Percentiles rank a stretch among this genome's conserved stretches.
Conservation (phyloP, 2,888 invertebrate species). For the Autographa gamma region DNA sequence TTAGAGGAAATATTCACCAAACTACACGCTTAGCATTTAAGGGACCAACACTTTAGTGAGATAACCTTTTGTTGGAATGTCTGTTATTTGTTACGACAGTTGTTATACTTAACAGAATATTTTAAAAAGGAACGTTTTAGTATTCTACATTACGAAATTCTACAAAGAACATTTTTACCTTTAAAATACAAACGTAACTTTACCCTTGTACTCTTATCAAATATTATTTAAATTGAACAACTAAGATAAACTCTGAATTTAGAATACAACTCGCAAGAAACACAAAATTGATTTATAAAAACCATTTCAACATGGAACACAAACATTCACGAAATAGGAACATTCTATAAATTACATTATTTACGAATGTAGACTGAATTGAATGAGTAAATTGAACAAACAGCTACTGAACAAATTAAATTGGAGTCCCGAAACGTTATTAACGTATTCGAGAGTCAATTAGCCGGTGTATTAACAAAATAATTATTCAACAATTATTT, state of each 20-base stretch:
- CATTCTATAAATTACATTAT: conserved; percentile 38
- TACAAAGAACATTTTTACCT: background rate
- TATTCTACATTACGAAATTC: background rate
- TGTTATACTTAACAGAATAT: conserved; percentile 30
- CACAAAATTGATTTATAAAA: background rate
- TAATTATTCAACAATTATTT: conserved; percentile 82
- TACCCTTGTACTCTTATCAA: background rate
- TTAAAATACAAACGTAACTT: background rate
- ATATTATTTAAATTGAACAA: background rate
- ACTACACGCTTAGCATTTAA: conserved; percentile 66
- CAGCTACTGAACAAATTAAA: conserved; percentile 60
- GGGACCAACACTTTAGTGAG: conserved; percentile 60
- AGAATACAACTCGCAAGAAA: background rate
- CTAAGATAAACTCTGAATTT: background rate
- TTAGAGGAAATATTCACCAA: conserved; percentile 68
- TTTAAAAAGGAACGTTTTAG: background rate
- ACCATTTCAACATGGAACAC: conserved; percentile 6
- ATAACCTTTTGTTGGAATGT: conserved; percentile 67
- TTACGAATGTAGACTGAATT: conserved; percentile 32
- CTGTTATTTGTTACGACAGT: conserved; percentile 50
- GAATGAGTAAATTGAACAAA: conserved; percentile 46
- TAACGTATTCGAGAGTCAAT: conserved; percentile 60
- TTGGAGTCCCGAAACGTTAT: conserved; percentile 57
- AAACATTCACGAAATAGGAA: conserved; percentile 10
- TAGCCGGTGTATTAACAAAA: conserved; percentile 76